A percentile compares a stretch with the other conserved stretches of the same genome.
These are phyloP conservation scores for Sebastes vulpes DNA, from an alignment of 2,797 vertebrate species.

Conservation along the genomic window DNA sequence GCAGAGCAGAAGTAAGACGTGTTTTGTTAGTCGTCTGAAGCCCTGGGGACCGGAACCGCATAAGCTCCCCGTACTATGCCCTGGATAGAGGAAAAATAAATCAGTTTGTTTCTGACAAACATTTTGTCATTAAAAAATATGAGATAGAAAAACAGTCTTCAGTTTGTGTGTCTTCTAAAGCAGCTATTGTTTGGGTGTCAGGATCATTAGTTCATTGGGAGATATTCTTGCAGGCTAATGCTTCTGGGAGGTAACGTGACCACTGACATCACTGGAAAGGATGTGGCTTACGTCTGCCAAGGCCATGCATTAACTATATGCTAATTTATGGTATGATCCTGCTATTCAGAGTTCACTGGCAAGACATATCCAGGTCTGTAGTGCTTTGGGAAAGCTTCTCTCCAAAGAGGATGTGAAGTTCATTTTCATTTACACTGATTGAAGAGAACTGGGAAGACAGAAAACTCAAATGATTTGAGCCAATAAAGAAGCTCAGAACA, in stretches of 20 bases:
- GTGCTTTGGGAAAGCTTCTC: conserved; percentile 30
- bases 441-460: conserved; percentile 18
- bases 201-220: conserved; percentile 89
- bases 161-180: conserved; percentile 78
- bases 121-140: conserved; percentile 91
- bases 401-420: conserved; percentile 20
- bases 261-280: conserved; percentile 27
- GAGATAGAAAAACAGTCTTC: conserved; percentile 88
- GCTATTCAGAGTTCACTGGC: conserved; percentile 34
- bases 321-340: conserved; percentile 44
- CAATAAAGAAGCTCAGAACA: conserved; percentile 26
- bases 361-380: conserved; percentile 5
- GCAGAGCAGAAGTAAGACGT: conserved; percentile 94
- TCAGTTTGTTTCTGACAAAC: conserved; percentile 93
- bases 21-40: conserved; percentile 95
- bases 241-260: conserved; percentile 73
- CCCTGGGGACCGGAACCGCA: conserved; percentile 91
- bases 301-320: conserved; percentile 44
- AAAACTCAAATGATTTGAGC: conserved; percentile 23
- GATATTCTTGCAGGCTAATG: conserved; percentile 89
- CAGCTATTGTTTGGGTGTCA: conserved; percentile 89
- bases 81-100: conserved; percentile 90
- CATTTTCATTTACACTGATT: conserved; percentile 18
- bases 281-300: conserved; percentile 15
- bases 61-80: conserved; percentile 90